phyloP scores from a whole-genome alignment of 2,113 vertebrate species.

The Pholis gunnellus region DNA sequence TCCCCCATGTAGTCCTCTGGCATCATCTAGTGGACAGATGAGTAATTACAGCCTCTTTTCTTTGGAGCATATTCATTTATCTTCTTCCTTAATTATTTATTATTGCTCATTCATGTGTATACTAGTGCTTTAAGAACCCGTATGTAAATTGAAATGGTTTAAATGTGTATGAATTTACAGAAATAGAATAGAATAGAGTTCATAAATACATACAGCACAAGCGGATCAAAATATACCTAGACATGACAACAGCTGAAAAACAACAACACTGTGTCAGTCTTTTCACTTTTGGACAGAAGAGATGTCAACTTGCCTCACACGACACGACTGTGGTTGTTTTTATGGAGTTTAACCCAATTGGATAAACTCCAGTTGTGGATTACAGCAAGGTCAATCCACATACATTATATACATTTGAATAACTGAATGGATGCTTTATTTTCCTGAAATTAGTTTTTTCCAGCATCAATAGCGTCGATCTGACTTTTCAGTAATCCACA shows the following conservation, averaged over 20 bases:
- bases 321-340: neutral
- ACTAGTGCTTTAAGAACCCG: neutral
- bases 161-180: neutral
- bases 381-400: neutral
- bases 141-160: neutral
- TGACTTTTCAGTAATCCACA: neutral
- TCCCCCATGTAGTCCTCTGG: neutral
- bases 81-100: neutral
- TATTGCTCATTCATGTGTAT: neutral
- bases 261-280: neutral
- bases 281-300: neutral
- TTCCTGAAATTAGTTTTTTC: neutral
- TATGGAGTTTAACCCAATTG: neutral
- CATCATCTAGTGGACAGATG: slow-evolving; percentile 57
- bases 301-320: neutral
- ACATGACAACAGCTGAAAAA: neutral
- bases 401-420: neutral
- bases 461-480: neutral
- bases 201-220: neutral
- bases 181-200: neutral
- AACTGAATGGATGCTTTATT: neutral
- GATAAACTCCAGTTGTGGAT: neutral
- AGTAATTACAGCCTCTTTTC: slow-evolving; percentile 25
- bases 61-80: neutral
- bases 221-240: neutral